These are phyloP conservation scores for Drosophila paulistorum DNA, from an alignment of 1,140 invertebrate species.

Conservation along the genomic window DNA sequence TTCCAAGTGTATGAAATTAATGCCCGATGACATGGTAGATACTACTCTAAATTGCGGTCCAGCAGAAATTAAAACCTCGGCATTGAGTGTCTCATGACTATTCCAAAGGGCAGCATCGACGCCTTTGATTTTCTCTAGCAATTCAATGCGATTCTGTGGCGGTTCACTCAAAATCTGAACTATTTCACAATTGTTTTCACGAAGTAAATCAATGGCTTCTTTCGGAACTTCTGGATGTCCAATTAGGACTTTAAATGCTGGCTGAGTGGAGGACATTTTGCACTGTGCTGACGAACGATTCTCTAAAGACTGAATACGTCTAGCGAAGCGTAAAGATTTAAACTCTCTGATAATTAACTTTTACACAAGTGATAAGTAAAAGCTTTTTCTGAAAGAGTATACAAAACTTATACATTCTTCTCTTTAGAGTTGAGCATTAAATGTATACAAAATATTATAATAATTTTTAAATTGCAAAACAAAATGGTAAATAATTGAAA, in stretches of 20 bases:
- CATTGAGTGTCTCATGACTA: neutral
- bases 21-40: constrained; percentile 2
- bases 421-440: neutral
- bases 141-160: constrained; percentile 29
- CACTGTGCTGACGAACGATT: neutral
- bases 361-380: constrained; percentile 11
- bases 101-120: constrained; percentile 4
- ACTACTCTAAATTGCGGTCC: constrained; percentile 7
- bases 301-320: neutral
- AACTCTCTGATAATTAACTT: too few relatives aligned
- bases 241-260: constrained; percentile 81
- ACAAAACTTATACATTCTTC: neutral
- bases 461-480: neutral
- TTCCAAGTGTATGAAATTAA: neutral
- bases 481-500: too few relatives aligned
- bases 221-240: constrained; percentile 82
- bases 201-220: constrained; percentile 64
- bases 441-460: neutral
- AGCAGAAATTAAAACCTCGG: neutral
- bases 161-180: constrained; percentile 14
- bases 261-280: neutral
- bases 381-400: constrained; percentile 17
- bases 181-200: constrained; percentile 43
- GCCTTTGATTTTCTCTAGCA: constrained; percentile 4
- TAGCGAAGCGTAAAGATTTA: neutral